Evolutionary conservation across 2,113 vertebrate genomes (phyloP), one percentile per base, ranked within the genome.

Genomic region (Saguinus midas): DNA sequence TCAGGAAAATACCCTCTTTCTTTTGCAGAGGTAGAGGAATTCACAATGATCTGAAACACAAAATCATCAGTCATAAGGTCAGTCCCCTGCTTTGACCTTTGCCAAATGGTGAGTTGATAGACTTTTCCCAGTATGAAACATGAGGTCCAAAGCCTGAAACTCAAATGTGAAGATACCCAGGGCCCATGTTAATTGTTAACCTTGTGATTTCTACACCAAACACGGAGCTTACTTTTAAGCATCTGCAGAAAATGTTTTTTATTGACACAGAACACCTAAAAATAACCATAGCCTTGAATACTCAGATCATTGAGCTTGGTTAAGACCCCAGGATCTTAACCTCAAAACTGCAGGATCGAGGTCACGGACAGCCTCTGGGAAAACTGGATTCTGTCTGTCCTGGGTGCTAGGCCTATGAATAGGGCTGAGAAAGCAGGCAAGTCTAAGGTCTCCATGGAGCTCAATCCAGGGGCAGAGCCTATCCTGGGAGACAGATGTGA

Each of bases 151-250:
- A 80, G 37, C 82, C 93, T 88, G 89, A 92, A 90, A 94, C 55
- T 76, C 94, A 97, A 96, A 84, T 4, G 14, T 57, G 80, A 64
- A 96, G 96, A 83, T 21, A 78, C 58, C 29, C 3, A 20, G 55
- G 57, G 5, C 14, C 20, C 18, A 3, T 52, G 93, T 98, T 97
- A 97, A 98, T 97, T 55, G 83, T 97, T 97, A 97, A 97, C 96
- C 48, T 96, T 0, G 29, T 93, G 83, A 96, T 98, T 91, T 98
- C 91, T 50, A 94, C 91, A 87, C 86, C 50, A 91, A 95, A 93
- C 83, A 73, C 11, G 35, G 52, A 17, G 37, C 58, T 93, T 88
- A 79, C 43, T 85, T 72, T 92, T 72, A 82, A 57, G 52, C 45
- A 94, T 95, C 78, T 87, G 23, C 73, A 68, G 61, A 94, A 93